Conservation (phyloP, 2,113 vertebrate genomes). For the Sinocyclocheilus rhinocerous region DNA sequence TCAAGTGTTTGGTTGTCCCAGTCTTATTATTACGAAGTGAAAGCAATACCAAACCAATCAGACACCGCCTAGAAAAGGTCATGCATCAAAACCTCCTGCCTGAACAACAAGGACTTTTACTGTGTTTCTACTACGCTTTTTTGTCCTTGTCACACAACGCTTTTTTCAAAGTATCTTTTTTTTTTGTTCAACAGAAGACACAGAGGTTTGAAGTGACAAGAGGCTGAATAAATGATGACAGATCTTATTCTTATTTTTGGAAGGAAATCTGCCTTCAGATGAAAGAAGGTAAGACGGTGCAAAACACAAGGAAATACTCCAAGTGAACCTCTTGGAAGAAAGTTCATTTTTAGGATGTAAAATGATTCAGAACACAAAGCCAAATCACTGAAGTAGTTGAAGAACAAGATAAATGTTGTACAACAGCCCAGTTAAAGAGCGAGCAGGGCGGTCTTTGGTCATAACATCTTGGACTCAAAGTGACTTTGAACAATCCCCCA, state of each 20-base stretch:
- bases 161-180: neutral
- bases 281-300: neutral
- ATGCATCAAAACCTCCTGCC: neutral
- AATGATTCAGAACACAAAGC: neutral
- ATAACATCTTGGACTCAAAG: slow-evolving; percentile 1
- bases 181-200: neutral
- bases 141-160: neutral
- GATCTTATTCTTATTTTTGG: neutral
- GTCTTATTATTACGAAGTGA: neutral
- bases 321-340: neutral
- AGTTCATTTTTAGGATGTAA: neutral
- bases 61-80: neutral
- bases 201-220: neutral
- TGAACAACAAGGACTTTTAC: neutral
- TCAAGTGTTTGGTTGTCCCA: neutral
- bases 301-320: neutral
- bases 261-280: neutral
- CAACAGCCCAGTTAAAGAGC: neutral
- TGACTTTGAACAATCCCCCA: slow-evolving; percentile 8
- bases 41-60: neutral
- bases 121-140: neutral
- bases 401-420: neutral
- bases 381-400: neutral
- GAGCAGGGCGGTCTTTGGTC: neutral
- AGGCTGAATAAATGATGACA: slow-evolving; percentile 8